These are phyloP conservation scores for Cisticola juncidis DNA, from an alignment of 2,113 vertebrate genomes.

Conservation along the genomic window DNA sequence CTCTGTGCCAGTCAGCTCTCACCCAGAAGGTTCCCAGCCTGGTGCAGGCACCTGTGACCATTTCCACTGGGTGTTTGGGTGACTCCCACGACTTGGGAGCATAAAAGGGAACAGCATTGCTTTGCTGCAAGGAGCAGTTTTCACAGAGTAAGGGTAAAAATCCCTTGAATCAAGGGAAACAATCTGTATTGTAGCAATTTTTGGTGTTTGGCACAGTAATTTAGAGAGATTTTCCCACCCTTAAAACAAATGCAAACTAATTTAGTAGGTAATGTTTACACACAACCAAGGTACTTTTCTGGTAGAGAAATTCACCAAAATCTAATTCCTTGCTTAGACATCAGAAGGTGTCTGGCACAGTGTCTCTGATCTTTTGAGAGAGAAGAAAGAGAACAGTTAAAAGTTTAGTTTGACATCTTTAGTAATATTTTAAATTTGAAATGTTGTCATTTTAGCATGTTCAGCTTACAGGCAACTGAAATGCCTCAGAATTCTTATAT, in stretches of 20 bases:
- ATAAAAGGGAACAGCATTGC: neutral
- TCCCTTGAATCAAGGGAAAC: neutral
- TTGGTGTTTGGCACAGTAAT: neutral
- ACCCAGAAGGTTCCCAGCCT: neutral
- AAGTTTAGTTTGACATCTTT: neutral
- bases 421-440: neutral
- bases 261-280: neutral
- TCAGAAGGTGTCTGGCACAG: neutral
- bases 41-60: neutral
- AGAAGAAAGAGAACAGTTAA: neutral
- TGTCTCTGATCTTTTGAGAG: neutral
- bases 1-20: neutral
- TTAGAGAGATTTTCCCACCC: neutral
- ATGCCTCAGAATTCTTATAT: neutral
- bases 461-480: neutral
- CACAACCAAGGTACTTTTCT: neutral
- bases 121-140: neutral
- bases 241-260: neutral
- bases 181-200: neutral
- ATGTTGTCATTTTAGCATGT: neutral
- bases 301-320: neutral
- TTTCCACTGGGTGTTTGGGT: neutral
- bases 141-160: neutral
- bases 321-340: neutral
- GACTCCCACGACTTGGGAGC: neutral